A percentile compares a stretch with the other conserved stretches of the same genome.
Conservation (phyloP, 2,113 vertebrate species). For the Anolis carolinensis region DNA sequence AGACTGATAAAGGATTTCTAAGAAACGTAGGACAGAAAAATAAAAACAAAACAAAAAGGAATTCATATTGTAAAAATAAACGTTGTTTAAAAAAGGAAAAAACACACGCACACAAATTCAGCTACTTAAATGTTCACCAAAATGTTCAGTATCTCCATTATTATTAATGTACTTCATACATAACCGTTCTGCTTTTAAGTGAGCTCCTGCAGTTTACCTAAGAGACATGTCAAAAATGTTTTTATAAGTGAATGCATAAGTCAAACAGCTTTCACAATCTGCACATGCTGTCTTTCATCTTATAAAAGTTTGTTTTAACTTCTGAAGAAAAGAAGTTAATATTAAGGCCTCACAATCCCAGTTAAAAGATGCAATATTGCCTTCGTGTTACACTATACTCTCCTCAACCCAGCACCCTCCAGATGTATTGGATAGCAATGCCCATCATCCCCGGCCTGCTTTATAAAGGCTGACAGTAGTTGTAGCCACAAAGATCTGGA, state of each 20-base stretch:
- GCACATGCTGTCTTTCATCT: conserved; percentile 55
- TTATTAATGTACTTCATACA: conserved; percentile 19
- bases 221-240: conserved; percentile 41
- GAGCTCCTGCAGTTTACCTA: conserved; percentile 29
- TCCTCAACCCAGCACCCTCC: neutral
- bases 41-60: conserved; percentile 10
- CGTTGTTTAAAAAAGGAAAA: neutral
- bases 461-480: neutral
- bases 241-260: conserved; percentile 11
- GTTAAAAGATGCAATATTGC: conserved; percentile 54
- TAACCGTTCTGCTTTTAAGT: conserved; percentile 29
- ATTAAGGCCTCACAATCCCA: conserved; percentile 83
- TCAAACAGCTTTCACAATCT: conserved; percentile 60
- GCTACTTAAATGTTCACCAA: conserved; percentile 35
- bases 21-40: conserved; percentile 39
- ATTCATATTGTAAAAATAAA: conserved; percentile 9
- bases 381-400: neutral
- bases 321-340: conserved; percentile 73
- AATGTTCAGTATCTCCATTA: conserved; percentile 37
- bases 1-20: conserved; percentile 39
- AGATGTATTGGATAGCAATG: neutral
- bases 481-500: neutral
- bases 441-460: neutral
- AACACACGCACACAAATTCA: neutral
- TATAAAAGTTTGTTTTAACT: conserved; percentile 65